Percentiles rank a stretch among this genome's conserved stretches.
phyloP scores from a whole-genome alignment of 2,888 invertebrate species.

The Nemoura dubitans region DNA sequence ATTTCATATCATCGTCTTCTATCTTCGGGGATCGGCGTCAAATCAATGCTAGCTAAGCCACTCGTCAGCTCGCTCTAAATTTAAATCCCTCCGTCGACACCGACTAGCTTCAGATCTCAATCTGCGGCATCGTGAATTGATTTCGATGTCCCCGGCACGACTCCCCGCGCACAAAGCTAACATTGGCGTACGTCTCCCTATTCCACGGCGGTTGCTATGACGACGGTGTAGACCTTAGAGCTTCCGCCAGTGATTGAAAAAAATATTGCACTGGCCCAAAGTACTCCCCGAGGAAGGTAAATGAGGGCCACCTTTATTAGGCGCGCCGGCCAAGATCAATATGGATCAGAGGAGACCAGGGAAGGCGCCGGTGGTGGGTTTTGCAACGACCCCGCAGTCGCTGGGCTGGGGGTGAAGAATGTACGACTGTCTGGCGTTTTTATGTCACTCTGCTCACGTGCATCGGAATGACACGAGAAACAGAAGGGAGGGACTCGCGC shows the following conservation, averaged over 20 bases:
- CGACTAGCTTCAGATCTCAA: too few species aligned
- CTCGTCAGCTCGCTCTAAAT: too few species aligned
- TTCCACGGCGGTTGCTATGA: not conserved
- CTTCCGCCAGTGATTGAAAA: slow-evolving; percentile 3
- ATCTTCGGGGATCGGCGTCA: too few species aligned
- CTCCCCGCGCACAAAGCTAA: not conserved
- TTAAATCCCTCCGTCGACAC: too few species aligned
- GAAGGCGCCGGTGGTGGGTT: not conserved
- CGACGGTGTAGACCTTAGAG: not conserved
- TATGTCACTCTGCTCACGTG: not conserved
- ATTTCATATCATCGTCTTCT: too few species aligned
- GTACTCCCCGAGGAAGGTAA: not conserved
- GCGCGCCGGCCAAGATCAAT: not conserved
- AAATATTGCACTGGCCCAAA: slow-evolving; percentile 7
- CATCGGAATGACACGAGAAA: not conserved
- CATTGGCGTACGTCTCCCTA: not conserved
- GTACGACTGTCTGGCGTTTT: not conserved
- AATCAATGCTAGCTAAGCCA: too few species aligned
- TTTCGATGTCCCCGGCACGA: not conserved
- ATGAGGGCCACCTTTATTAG: slow-evolving; percentile 2
- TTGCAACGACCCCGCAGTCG: not conserved
- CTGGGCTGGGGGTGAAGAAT: not conserved
- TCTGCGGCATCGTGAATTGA: too few species aligned
- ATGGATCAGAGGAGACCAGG: not conserved
- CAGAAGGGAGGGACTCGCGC: not conserved